Percentiles rank a stretch among this genome's conserved stretches.
Conservation (phyloP, 1,140 invertebrate species). For the Harlomillsia oculata region DNA sequence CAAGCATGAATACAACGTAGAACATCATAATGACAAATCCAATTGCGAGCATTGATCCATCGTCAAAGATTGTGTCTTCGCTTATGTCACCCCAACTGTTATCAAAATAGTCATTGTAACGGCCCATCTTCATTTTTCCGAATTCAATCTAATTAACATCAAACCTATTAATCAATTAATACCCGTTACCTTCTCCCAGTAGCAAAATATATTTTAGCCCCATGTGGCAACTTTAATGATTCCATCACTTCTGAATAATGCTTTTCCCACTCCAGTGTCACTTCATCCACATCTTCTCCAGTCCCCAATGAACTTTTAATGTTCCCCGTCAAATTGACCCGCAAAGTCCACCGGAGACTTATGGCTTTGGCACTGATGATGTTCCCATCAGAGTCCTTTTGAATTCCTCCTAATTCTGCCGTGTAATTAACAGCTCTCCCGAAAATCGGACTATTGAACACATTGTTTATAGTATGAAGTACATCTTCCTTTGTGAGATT, state of each 20-base stretch:
- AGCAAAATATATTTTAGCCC: slow-evolving; percentile 49
- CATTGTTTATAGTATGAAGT: slow-evolving; percentile 49
- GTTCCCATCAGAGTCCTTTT: slow-evolving; percentile 50
- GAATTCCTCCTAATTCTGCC: slow-evolving; percentile 52
- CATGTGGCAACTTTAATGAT: slow-evolving; percentile 38
- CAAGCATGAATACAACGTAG: slow-evolving; percentile 61
- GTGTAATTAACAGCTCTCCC: slow-evolving; percentile 55
- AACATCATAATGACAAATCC: slow-evolving; percentile 61
- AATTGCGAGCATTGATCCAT: slow-evolving; percentile 57
- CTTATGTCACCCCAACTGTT: slow-evolving; percentile 60
- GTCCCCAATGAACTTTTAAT: no score
- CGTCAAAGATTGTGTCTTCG: slow-evolving; percentile 56
- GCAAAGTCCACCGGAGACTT: slow-evolving; percentile 51
- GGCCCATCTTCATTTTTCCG: neutral
- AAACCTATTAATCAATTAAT: no score
- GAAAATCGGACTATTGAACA: slow-evolving; percentile 47
- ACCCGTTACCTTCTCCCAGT: slow-evolving; percentile 50
- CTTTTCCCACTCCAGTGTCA: slow-evolving; percentile 51
- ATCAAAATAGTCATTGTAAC: slow-evolving; percentile 4
- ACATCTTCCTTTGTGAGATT: slow-evolving; percentile 53
- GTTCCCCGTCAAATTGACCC: slow-evolving; percentile 57
- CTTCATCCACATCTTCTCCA: slow-evolving; percentile 43
- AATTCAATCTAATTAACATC: no score
- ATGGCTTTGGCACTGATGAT: slow-evolving; percentile 55
- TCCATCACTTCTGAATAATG: slow-evolving; percentile 48